Base-by-base conservation (phyloP, 2,113 vertebrate species). In the Blennius ocellaris region DNA sequence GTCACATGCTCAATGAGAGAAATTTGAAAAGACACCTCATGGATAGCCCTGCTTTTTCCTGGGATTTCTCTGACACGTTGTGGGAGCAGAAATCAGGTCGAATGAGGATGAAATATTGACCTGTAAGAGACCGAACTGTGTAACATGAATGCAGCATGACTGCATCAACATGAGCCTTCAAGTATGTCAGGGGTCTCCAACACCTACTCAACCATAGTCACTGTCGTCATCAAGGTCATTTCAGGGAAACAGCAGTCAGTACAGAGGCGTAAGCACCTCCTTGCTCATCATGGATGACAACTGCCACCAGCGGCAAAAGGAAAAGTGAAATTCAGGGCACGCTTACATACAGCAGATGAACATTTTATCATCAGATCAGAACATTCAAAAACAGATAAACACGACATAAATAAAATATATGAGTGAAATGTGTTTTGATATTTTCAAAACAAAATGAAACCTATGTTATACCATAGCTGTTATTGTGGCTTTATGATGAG, bases 31-130 rank as follows among this genome's bases (percentile, higher is more conserved):
- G 59, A 2, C 6, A 1, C 15, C 8, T 67, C 54, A 21, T 54
- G 50, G 55, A 58, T 37, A 63, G 54, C 17, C 51, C 8, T 40
- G 37, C 11, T 38, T 21, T 37, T 30, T 45, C 72, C 14, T 39
- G 12, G 14, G 38, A 50, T 16, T 60, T 40, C 21, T 40, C 17
- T 15, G 50, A 76, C 21, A 21, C 51, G 38, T 50, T 68, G 54
- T 40, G 52, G 71, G 59, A 12, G 55, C 71, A 38, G 47, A 56
- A 69, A 74, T 36, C 3, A 6, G n/a, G n/a, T 44, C 45, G 71
- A 84, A 85, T 65, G 65, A 59, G 69, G 47, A 84, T 84, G 66
- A 71, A 90, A 80, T 85, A 89, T 84, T 89, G 84, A 87, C 88
- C 76, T 65, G 57, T 44, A 47, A 54, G 56, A n/a, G 57, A 67